phyloP scores from a whole-genome alignment of 1,140 invertebrate genomes.

The Rhysida immarginata region DNA sequence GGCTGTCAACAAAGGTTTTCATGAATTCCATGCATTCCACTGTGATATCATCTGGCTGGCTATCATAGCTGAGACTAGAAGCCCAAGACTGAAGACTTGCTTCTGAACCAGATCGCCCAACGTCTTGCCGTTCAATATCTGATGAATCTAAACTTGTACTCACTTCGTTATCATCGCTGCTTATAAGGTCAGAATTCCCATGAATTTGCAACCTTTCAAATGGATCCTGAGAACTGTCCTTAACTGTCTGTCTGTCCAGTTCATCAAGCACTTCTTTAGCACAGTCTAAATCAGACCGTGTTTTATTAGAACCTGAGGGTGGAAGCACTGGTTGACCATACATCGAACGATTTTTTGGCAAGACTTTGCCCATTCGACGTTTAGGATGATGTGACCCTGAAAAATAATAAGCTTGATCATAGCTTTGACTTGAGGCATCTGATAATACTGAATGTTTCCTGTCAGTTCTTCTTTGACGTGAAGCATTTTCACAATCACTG shows the following conservation, averaged over 20 bases:
- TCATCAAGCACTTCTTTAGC: background rate
- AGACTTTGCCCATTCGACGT: background rate
- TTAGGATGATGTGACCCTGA: slow-evolving; percentile 5
- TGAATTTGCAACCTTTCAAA: background rate
- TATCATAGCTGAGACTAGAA: slow-evolving; percentile 51
- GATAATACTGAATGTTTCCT: background rate
- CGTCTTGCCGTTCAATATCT: slow-evolving; percentile 15
- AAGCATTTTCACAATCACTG: background rate
- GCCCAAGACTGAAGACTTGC: slow-evolving; percentile 54
- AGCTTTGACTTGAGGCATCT: background rate
- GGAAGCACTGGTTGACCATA: background rate
- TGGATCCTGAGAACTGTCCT: background rate
- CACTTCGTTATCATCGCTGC: background rate
- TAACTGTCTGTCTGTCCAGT: background rate
- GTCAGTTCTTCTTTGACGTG: background rate
- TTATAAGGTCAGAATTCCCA: background rate
- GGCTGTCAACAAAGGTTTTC: slow-evolving; percentile 49
- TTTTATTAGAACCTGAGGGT: background rate
- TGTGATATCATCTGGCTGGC: slow-evolving; percentile 47
- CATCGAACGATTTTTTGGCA: background rate
- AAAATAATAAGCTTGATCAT: slow-evolving; percentile 2
- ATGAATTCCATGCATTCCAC: slow-evolving; percentile 45
- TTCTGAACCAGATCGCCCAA: slow-evolving; percentile 38
- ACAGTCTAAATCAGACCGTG: background rate
- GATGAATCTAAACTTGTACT: slow-evolving; percentile 1